Conservation (phyloP, 2,113 vertebrate genomes). For the Paratilapia polleni region DNA sequence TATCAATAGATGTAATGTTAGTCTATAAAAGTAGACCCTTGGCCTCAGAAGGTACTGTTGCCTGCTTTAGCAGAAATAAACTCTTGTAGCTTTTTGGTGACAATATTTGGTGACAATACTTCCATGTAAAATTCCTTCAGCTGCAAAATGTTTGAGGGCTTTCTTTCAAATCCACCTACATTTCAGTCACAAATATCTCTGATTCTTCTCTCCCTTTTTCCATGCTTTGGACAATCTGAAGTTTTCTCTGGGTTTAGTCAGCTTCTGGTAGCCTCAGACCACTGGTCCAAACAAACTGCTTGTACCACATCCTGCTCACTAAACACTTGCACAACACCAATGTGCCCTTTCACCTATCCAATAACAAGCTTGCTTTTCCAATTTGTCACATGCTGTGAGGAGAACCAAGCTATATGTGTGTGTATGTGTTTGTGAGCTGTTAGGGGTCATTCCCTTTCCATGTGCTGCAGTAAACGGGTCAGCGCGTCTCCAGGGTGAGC, state of each 20-base stretch:
- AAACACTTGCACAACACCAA: constrained; percentile 27
- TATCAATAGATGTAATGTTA: too few relatives aligned
- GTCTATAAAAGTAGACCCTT: too few relatives aligned
- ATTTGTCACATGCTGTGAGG: constrained; percentile 54
- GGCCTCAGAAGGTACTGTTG: neutral
- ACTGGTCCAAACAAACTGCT: neutral
- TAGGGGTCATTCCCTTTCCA: constrained; percentile 24
- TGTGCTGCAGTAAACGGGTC: constrained; percentile 62
- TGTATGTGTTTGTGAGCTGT: constrained; percentile 27
- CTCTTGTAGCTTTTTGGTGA: neutral
- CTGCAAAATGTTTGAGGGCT: neutral
- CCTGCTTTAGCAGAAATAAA: neutral
- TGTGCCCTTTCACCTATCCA: constrained; percentile 46
- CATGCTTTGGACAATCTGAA: neutral
- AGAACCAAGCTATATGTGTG: constrained; percentile 8
- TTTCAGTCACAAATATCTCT: neutral
- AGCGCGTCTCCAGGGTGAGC: constrained; percentile 64
- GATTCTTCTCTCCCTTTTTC: neutral
- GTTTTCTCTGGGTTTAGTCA: neutral
- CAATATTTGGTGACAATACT: neutral
- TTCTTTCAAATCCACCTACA: neutral
- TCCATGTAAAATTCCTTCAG: neutral
- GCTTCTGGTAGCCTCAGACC: neutral
- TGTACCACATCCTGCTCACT: constrained; percentile 15
- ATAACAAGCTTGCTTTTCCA: constrained; percentile 54